These are phyloP conservation scores for Cervus canadensis DNA, from an alignment of 2,113 vertebrate species.

Conservation along the genomic window DNA sequence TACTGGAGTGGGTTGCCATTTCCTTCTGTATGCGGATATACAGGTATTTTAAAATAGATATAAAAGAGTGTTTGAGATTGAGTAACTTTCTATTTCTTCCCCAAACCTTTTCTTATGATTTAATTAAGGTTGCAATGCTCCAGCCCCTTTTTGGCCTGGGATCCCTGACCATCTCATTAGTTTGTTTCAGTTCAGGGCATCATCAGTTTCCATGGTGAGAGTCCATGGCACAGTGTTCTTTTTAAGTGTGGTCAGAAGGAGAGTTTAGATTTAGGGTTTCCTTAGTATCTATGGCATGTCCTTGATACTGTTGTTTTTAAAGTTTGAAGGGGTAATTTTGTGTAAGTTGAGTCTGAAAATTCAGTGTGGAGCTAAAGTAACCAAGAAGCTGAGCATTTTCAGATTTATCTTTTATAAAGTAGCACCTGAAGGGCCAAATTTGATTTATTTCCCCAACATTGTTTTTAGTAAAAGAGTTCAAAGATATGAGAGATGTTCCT, in stretches of 20 bases:
- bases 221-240: neutral
- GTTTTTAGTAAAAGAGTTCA: neutral
- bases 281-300: neutral
- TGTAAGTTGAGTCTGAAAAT: neutral
- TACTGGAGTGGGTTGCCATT: neutral
- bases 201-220: neutral
- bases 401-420: neutral
- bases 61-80: neutral
- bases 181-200: neutral
- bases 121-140: neutral
- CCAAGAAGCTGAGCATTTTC: neutral
- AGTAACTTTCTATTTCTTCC: neutral
- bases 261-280: slow-evolving; percentile 15
- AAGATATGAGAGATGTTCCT: neutral
- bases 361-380: neutral
- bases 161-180: neutral
- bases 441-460: neutral
- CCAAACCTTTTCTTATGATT: neutral
- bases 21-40: neutral
- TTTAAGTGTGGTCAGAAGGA: neutral
- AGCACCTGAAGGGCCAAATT: neutral
- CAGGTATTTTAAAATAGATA: neutral
- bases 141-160: neutral
- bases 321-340: neutral
- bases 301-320: neutral